These are phyloP conservation scores for Tringa solitaria DNA, from an alignment of 2,113 vertebrate genomes.

Conservation along the genomic window DNA sequence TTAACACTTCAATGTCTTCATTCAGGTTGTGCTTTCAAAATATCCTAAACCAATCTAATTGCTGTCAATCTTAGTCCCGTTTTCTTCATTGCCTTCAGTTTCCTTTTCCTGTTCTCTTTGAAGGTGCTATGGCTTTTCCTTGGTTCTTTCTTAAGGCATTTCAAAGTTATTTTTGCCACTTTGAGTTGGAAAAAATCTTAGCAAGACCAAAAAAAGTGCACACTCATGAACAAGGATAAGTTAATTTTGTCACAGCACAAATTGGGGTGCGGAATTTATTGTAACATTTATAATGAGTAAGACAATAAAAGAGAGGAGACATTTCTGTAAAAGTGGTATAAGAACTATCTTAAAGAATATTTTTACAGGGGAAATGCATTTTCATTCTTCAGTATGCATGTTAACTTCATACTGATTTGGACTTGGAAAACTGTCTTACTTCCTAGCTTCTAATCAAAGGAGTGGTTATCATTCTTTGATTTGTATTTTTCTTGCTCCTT, in stretches of 20 bases:
- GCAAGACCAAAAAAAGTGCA: background rate
- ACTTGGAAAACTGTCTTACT: background rate
- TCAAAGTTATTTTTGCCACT: background rate
- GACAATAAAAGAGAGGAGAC: background rate
- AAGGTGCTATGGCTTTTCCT: background rate
- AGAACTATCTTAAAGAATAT: background rate
- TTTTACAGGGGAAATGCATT: background rate
- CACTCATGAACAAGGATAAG: background rate
- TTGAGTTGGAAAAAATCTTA: background rate
- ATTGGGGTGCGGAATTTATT: background rate
- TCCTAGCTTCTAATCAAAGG: background rate
- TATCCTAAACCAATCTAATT: background rate
- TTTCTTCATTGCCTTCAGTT: background rate
- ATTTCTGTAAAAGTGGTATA: background rate
- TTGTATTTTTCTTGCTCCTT: background rate
- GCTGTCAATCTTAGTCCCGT: background rate
- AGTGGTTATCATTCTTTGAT: background rate
- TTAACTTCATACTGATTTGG: background rate
- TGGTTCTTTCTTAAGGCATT: background rate
- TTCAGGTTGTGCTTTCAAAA: background rate
- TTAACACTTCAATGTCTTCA: background rate
- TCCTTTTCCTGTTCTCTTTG: background rate
- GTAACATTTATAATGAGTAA: background rate
- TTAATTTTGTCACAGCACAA: background rate
- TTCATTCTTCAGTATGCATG: background rate